Evolutionary conservation across 2,888 invertebrate species (phyloP).

Genomic region (Tubiluchus corallicola): DNA sequence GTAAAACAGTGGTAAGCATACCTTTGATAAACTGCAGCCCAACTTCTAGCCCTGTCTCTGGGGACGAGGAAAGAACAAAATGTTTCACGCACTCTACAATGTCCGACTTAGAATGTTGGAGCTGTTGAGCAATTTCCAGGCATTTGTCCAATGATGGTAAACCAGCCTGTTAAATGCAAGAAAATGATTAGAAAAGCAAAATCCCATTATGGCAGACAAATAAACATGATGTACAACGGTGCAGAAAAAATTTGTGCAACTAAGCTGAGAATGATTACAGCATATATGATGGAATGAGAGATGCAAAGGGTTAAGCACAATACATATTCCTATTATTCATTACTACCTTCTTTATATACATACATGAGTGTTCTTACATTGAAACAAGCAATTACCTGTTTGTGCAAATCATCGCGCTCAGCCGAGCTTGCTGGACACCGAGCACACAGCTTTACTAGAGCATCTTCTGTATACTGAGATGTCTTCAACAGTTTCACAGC

Average conservation of each 20-base stretch:
- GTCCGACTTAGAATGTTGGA: conserved; percentile 11
- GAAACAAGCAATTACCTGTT: conserved; percentile 20
- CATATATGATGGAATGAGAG: no score
- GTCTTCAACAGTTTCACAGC: conserved; percentile 23
- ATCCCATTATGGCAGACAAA: no score
- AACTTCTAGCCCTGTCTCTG: conserved; percentile 21
- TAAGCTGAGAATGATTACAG: no score
- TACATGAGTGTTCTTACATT: no score
- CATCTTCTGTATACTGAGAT: conserved; percentile 17
- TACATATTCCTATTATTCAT: no score
- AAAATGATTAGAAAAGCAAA: no score
- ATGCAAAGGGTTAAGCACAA: no score
- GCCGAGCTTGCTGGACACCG: conserved; percentile 22
- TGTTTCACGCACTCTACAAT: conserved; percentile 19
- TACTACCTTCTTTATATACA: no score
- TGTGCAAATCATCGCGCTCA: conserved; percentile 24
- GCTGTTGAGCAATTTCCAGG: conserved; percentile 19
- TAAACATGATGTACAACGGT: no score
- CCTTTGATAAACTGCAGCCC: conserved; percentile 18
- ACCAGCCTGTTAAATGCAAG: no score
- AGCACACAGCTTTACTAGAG: conserved; percentile 23
- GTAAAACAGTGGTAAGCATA: no score
- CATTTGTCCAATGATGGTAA: conserved; percentile 23
- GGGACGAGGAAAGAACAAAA: conserved; percentile 23
- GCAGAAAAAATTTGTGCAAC: no score